Percentiles rank a stretch among this genome's conserved stretches.
These are phyloP conservation scores for Oncorhynchus kisutch DNA, from an alignment of 2,113 vertebrate genomes.

Conservation along the genomic window DNA sequence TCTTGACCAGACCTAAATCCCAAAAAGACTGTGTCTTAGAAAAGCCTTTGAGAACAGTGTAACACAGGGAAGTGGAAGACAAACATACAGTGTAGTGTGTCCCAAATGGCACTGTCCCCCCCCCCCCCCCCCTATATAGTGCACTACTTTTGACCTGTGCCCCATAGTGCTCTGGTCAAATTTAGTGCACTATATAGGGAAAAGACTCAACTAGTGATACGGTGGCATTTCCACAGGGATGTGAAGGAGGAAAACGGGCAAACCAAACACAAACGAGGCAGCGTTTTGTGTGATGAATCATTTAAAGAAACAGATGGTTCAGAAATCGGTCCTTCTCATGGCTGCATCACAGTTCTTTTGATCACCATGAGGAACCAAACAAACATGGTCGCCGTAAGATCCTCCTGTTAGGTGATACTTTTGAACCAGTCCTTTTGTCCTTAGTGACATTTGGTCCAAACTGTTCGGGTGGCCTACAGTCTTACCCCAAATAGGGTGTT, in stretches of 20 bases:
- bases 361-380: conserved; percentile 15
- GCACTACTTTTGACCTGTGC: too few relatives aligned
- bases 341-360: conserved; percentile 7
- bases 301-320: conserved; percentile 69
- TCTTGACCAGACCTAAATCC: background rate
- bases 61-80: too few relatives aligned
- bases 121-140: too few relatives aligned
- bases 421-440: background rate
- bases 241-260: background rate
- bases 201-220: background rate
- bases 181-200: too few relatives aligned
- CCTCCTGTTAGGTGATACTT: background rate
- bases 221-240: background rate
- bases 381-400: background rate
- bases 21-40: background rate
- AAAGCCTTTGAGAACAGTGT: background rate
- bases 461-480: background rate
- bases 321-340: conserved; percentile 19
- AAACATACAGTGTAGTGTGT: too few relatives aligned
- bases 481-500: background rate
- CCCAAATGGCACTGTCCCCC: too few relatives aligned
- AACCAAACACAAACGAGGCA: conserved; percentile 14
- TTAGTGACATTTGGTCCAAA: background rate
- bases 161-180: too few relatives aligned
- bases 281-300: conserved; percentile 56